These are phyloP conservation scores for Protobothrops flavoviridis DNA, from an alignment of 2,113 vertebrate genomes.

Conservation along the genomic window DNA sequence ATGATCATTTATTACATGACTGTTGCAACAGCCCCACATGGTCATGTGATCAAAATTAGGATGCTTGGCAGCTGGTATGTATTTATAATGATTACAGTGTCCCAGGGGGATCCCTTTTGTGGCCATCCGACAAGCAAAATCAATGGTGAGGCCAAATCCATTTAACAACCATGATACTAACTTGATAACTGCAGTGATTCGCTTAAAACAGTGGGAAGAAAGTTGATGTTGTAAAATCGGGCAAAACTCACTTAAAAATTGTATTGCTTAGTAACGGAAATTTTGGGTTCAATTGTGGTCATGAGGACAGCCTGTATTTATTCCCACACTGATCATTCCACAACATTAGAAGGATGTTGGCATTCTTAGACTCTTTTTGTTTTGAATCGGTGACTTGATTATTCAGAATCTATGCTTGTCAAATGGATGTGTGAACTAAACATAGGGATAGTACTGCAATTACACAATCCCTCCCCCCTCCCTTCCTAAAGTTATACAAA, in stretches of 20 bases:
- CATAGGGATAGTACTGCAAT: background rate
- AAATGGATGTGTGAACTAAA: background rate
- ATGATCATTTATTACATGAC: background rate
- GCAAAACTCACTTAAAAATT: background rate
- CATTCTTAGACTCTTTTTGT: background rate
- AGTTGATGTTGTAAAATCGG: background rate
- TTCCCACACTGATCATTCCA: no score
- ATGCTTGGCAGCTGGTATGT: background rate
- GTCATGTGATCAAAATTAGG: background rate
- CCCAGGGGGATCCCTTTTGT: background rate
- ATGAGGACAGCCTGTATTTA: background rate
- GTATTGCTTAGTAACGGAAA: background rate
- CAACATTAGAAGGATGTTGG: background rate
- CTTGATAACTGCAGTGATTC: background rate
- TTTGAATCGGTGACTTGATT: background rate
- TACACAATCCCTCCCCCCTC: background rate
- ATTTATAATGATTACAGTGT: background rate
- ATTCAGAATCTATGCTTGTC: background rate
- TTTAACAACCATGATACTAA: background rate
- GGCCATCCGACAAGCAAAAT: background rate
- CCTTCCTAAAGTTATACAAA: background rate
- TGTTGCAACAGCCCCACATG: background rate
- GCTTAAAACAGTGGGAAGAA: background rate
- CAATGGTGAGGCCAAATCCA: background rate
- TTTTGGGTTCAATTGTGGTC: background rate